phyloP scores from a whole-genome alignment of 2,797 vertebrate genomes.

The Cygnus olor region DNA sequence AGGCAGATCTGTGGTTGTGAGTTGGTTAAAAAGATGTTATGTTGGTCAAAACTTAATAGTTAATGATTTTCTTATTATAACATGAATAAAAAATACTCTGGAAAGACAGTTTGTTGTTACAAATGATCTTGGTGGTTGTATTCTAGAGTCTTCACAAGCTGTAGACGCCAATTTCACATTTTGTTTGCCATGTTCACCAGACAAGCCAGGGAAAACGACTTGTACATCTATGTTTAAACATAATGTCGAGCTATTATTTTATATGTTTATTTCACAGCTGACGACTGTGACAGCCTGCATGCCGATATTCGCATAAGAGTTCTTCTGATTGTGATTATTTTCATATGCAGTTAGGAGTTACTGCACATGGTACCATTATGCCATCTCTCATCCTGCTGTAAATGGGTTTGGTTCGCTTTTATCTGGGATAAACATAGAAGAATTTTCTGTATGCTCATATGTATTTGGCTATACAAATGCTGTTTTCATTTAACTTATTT shows the following conservation, averaged over 20 bases:
- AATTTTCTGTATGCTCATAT: background rate
- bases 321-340: background rate
- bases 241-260: background rate
- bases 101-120: background rate
- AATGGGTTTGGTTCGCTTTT: background rate
- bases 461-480: background rate
- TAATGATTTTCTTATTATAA: background rate
- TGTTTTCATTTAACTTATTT: background rate
- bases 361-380: background rate
- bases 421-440: background rate
- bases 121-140: background rate
- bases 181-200: background rate
- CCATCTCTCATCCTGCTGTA: background rate
- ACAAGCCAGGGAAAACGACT: background rate
- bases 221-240: background rate
- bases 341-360: background rate
- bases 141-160: background rate
- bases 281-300: background rate
- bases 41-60: background rate
- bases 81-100: background rate
- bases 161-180: background rate
- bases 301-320: background rate
- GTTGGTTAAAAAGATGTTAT: background rate
- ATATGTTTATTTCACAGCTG: background rate
- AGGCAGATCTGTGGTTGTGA: background rate